Evolutionary conservation across 2,888 invertebrate genomes (phyloP).

Genomic region (Spicauda simplicius): DNA sequence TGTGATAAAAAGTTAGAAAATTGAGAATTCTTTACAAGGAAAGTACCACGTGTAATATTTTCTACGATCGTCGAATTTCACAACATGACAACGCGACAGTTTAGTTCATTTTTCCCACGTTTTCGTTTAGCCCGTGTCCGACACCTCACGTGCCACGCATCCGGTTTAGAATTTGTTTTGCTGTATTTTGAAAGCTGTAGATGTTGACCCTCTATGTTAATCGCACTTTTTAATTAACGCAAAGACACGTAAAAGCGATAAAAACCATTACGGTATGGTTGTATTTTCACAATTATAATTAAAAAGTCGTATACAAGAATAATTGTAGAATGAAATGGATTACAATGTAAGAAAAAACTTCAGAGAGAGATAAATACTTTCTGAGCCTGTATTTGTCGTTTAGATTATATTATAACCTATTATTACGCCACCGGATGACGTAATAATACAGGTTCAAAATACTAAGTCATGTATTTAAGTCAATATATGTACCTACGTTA

Average conservation of each 20-base stretch:
- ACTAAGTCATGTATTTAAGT: no score
- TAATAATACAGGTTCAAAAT: no score
- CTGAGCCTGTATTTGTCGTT: no score
- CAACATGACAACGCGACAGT: background rate
- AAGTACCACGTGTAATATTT: background rate
- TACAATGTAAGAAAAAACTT: no score
- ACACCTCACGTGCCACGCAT: background rate
- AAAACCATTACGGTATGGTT: no score
- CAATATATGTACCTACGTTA: no score
- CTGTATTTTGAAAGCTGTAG: background rate
- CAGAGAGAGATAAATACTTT: no score
- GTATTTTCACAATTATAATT: background rate
- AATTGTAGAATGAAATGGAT: no score
- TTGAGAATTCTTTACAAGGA: background rate
- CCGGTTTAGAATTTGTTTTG: conserved; percentile 13
- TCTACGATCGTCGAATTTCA: background rate
- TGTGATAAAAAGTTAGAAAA: background rate
- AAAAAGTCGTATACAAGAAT: no score
- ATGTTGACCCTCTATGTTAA: background rate
- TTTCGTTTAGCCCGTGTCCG: conserved; percentile 12
- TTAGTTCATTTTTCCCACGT: conserved; percentile 12
- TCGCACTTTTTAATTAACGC: background rate
- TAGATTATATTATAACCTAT: no score
- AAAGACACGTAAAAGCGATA: no score
- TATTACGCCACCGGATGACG: no score